Evolutionary conservation across 2,888 invertebrate genomes (phyloP).

Genomic region (Allophyes oxyacanthae): DNA sequence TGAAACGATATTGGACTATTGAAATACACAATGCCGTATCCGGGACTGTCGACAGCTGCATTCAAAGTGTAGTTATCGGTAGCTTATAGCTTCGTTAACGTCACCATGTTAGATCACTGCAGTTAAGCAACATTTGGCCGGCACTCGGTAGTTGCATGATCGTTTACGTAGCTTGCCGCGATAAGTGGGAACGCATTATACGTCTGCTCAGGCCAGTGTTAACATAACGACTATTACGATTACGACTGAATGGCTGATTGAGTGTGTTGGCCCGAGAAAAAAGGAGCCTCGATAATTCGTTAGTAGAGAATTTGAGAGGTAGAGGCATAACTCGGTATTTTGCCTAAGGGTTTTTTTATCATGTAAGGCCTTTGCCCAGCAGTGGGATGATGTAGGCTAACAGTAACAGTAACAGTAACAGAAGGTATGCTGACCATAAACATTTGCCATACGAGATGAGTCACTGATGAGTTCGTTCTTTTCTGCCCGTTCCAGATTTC

Average conservation of each 20-base stretch:
- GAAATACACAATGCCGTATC: conserved; percentile 16
- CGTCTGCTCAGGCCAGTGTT: conserved; percentile 40
- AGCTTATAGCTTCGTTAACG: conserved; percentile 24
- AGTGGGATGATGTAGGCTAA: too few relatives aligned
- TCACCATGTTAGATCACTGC: conserved; percentile 46
- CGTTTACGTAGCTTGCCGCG: conserved; percentile 43
- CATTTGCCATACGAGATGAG: too few relatives aligned
- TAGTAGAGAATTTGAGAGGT: too few relatives aligned
- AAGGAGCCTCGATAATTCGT: conserved; percentile 19
- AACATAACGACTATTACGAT: conserved; percentile 46
- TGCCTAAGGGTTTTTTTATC: too few relatives aligned
- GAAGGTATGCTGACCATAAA: too few relatives aligned
- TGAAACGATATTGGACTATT: background rate
- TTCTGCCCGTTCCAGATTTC: too few relatives aligned
- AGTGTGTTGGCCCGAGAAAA: conserved; percentile 40
- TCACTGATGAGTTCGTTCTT: too few relatives aligned
- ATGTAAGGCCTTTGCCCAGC: too few relatives aligned
- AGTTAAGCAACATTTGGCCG: conserved; percentile 41
- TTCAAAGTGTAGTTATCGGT: conserved; percentile 20
- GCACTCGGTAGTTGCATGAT: conserved; percentile 43
- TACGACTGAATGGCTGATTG: conserved; percentile 38
- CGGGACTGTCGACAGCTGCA: conserved; percentile 9
- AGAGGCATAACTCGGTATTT: too few relatives aligned
- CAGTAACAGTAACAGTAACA: too few relatives aligned
- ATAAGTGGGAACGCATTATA: conserved; percentile 44